Evolutionary conservation across 2,888 invertebrate genomes (phyloP), one percentile per base, ranked within the genome.

Genomic region (Standfussiana lucernea): DNA sequence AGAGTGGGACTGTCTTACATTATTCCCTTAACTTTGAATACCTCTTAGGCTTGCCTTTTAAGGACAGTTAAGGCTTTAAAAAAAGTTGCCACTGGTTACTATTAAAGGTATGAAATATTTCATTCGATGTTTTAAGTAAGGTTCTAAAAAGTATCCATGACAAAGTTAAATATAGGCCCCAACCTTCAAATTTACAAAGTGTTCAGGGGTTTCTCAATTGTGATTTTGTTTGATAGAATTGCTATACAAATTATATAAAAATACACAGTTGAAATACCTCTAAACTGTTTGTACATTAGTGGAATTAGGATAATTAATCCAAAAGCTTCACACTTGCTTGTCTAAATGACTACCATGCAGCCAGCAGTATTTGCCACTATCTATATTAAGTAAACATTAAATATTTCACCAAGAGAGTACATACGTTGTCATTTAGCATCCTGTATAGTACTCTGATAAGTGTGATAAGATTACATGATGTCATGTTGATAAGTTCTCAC

Each of bases 391-490:
- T 78, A 84, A 78, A 83, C 83, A 83, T 75, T 61, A 42, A 61
- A 78, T 82, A 83, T 74, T 81, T 68, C 64, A 77, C 68, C 83
- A 88, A 82, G 81, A 86, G 82, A 85, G 81, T 80, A 32, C 64
- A 53, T 70, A 72, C 70, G 67, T 64, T 84, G 78, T 75, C 82
- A 84, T 87, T 59, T 76, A 62, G 80, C 86, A 88, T 90, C 82
- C 85, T 87, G 82, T 80, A 77, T 78, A 73, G 74, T 83, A 87
- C 88, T 84, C 83, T 89, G 89, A 88, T 88, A 86, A 82, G 35
- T 42, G 11, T 86, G 92, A 92, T 92, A 91, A 91, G 91, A 91
- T 91, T 83, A 82, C 37, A 67, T 90, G 92, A 92, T 91, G 91
- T 90, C 89, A 91, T 82, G 79, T 82, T 89, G 92, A 91, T 92